Percentiles rank a stretch among this genome's conserved stretches.
phyloP scores from a whole-genome alignment of 2,113 vertebrate species.

The Cyrtonyx montezumae region DNA sequence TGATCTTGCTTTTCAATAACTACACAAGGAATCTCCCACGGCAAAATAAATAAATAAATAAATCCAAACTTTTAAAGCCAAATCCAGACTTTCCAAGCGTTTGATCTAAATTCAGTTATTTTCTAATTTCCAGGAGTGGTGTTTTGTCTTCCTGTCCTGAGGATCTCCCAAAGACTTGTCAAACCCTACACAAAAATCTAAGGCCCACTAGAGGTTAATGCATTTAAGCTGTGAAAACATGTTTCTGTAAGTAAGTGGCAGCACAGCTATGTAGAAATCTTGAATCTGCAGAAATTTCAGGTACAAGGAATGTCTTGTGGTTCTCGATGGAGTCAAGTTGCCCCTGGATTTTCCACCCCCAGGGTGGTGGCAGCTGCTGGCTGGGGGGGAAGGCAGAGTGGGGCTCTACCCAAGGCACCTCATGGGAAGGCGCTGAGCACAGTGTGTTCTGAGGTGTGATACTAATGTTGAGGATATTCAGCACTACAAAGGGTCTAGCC shows the following conservation, averaged over 20 bases:
- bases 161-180: conserved; percentile 20
- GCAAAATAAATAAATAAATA: background rate
- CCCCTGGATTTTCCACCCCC: conserved; percentile 36
- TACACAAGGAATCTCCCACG: background rate
- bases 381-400: background rate
- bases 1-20: conserved; percentile 13
- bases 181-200: background rate
- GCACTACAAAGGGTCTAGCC: background rate
- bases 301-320: background rate
- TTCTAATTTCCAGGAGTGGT: conserved; percentile 50
- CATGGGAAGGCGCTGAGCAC: background rate
- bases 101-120: conserved; percentile 57
- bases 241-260: conserved; percentile 26
- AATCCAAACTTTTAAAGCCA: background rate
- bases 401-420: background rate
- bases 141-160: conserved; percentile 4
- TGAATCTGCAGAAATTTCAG: conserved; percentile 44
- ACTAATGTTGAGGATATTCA: background rate
- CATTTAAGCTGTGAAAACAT: conserved; percentile 51
- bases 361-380: background rate
- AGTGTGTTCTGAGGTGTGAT: background rate
- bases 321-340: conserved; percentile 24
- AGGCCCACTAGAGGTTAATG: conserved; percentile 12
- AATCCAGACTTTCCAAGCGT: conserved; percentile 5
- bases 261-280: background rate